Evolutionary conservation across 2,113 vertebrate species (phyloP).

Genomic region (Indicator maculatus): DNA sequence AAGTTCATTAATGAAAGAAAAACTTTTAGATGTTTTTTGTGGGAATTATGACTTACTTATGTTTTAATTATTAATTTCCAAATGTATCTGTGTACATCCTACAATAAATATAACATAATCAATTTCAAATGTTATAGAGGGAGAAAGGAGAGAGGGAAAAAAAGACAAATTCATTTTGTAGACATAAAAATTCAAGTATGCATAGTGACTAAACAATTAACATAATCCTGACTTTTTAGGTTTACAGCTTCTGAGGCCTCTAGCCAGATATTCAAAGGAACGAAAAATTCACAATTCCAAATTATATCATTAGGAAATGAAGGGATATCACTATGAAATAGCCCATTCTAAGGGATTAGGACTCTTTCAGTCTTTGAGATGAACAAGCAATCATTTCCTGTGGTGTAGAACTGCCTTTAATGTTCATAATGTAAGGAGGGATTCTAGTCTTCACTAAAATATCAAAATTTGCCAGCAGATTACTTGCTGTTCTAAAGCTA

Average conservation of each 20-base stretch:
- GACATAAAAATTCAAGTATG: not conserved
- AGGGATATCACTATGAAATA: not conserved
- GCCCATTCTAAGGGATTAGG: not conserved
- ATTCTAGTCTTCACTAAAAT: not conserved
- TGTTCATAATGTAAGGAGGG: not conserved
- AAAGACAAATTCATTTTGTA: not conserved
- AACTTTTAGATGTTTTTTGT: not conserved
- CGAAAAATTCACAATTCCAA: not conserved
- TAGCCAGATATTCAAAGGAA: not conserved
- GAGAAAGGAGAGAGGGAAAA: not conserved
- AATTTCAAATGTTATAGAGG: not conserved
- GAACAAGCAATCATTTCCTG: not conserved
- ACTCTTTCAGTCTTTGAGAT: not conserved
- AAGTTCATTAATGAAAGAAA: not conserved
- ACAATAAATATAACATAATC: not conserved
- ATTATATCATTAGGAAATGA: not conserved
- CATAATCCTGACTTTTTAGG: not conserved
- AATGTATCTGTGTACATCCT: not conserved
- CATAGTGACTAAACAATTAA: not conserved
- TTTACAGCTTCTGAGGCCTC: not conserved
- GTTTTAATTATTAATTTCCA: not conserved
- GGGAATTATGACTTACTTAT: not conserved
- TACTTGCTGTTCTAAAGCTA: not conserved
- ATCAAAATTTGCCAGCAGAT: not conserved
- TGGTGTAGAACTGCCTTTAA: not conserved